Base-by-base conservation (phyloP, 2,113 vertebrate species). In the Ammodramus savannarum region DNA sequence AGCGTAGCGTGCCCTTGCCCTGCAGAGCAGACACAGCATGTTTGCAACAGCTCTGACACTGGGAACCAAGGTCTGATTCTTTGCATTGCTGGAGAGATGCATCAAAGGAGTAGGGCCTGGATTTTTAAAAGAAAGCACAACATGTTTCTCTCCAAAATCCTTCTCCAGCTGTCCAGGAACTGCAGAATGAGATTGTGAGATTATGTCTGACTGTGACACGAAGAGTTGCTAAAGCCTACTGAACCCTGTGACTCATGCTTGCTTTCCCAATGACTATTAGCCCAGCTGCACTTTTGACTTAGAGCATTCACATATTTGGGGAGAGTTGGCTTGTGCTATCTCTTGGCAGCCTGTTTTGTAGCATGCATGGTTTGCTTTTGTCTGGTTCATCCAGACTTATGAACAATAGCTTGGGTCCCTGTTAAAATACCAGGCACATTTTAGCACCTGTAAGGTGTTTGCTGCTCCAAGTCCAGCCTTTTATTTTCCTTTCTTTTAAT, bases 91-190 rank as follows among this genome's bases (percentile, higher is more conserved):
- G 55, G 20, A 79, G 48, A 90, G 43, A 49, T 55, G 26, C 32
- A 11, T 54, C 74, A 83, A 43, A 94, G 39, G 32, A 49, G 22
- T 36, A 89, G 49, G 13, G 49, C 59, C 81, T 39, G 34, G 48
- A 54, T 71, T 88, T 89, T 61, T 59, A 68, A 73, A 85, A 81
- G 69, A 59, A 86, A 91, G 43, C 23, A 8, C 66, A 83, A 67
- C 18, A 1, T 77, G 19, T 94, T 93, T 88, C 75, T 88, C 69
- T 91, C 93, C 76, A 75, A 95, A 91, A 79, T 77, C 79, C 49
- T 89, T 67, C 63, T 86, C 39, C 90, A 95, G 81, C 90, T 95
- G 96, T 88, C 90, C 82, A 91, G 87, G 75, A 89, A 59, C 83
- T 86, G 72, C 78, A 51, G 38, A 54, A 59, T 61, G 79, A 90